Conservation (phyloP, 2,888 invertebrate genomes). For the Boloria euphrosyne region DNA sequence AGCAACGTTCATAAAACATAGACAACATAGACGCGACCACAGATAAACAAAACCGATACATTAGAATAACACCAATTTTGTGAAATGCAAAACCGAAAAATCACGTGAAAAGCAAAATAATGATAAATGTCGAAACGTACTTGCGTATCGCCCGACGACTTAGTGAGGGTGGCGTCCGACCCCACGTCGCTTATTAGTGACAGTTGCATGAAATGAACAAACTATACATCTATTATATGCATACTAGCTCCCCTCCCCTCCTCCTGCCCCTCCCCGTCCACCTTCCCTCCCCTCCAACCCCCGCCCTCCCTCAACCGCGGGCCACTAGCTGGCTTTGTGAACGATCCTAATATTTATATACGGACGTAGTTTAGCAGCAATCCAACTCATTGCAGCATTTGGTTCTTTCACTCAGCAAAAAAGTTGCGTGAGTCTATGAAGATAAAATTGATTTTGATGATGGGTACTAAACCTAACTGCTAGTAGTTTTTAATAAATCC, state of each 20-base stretch:
- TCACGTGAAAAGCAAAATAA: slow-evolving; percentile 54
- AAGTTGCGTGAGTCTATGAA: too few relatives aligned
- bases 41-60: slow-evolving; percentile 5
- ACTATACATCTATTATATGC: slow-evolving; percentile 78
- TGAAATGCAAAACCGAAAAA: background rate
- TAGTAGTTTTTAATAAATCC: too few relatives aligned
- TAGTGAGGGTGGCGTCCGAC: slow-evolving; percentile 76
- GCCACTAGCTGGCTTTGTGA: slow-evolving; percentile 3
- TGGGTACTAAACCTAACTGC: too few relatives aligned
- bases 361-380: too few relatives aligned
- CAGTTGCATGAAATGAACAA: slow-evolving; percentile 83
- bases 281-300: background rate
- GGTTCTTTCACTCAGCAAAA: too few relatives aligned
- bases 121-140: slow-evolving; percentile 64
- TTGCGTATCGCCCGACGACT: slow-evolving; percentile 78
- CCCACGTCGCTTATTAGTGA: slow-evolving; percentile 80
- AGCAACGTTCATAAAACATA: too few relatives aligned
- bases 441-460: too few relatives aligned
- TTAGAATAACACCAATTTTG: slow-evolving; percentile 40
- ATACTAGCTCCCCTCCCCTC: slow-evolving; percentile 32
- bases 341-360: slow-evolving; percentile 1
- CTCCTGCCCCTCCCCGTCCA: background rate
- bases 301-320: background rate
- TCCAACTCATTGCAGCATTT: too few relatives aligned
- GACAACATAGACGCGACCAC: too few relatives aligned